These are phyloP conservation scores for Drosophila anomelani DNA, from an alignment of 2,888 invertebrate genomes.

Conservation along the genomic window DNA sequence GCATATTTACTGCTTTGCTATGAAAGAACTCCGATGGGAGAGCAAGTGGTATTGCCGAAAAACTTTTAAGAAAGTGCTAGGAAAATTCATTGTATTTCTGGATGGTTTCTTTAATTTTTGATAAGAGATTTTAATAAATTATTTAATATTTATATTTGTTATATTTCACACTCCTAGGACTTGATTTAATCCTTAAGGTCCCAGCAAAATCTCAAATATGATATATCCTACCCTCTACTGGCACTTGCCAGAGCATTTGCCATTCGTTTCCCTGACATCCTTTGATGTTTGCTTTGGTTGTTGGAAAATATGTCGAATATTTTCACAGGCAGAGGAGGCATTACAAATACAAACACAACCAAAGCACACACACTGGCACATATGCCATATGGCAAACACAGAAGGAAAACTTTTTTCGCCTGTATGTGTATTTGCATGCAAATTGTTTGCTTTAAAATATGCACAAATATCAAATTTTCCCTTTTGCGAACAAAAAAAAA, in stretches of 20 bases:
- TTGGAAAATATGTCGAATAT: constrained; percentile 78
- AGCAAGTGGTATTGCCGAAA: constrained; percentile 26
- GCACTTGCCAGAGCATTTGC: constrained; percentile 21
- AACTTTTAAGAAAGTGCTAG: not conserved
- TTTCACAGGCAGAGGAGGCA: constrained; percentile 65
- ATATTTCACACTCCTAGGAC: not conserved
- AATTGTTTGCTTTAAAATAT: constrained; percentile 78
- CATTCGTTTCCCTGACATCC: constrained; percentile 27
- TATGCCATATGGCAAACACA: constrained; percentile 37
- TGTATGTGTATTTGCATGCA: constrained; percentile 67
- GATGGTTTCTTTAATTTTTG: not conserved
- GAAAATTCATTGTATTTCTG: not conserved
- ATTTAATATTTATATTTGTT: no score
- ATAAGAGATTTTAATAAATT: not conserved
- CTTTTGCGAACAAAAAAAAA: constrained; percentile 22
- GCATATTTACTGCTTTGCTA: constrained; percentile 68
- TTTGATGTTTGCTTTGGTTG: constrained; percentile 61
- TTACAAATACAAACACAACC: constrained; percentile 50
- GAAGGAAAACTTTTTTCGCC: constrained; percentile 50
- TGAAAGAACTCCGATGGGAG: constrained; percentile 43
- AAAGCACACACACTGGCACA: constrained; percentile 39
- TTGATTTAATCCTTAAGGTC: not conserved
- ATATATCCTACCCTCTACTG: not conserved
- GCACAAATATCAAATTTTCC: constrained; percentile 66
- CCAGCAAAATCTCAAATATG: no score